These are phyloP conservation scores for Lamellibrachia satsuma DNA, from an alignment of 2,888 invertebrate genomes.

Conservation along the genomic window DNA sequence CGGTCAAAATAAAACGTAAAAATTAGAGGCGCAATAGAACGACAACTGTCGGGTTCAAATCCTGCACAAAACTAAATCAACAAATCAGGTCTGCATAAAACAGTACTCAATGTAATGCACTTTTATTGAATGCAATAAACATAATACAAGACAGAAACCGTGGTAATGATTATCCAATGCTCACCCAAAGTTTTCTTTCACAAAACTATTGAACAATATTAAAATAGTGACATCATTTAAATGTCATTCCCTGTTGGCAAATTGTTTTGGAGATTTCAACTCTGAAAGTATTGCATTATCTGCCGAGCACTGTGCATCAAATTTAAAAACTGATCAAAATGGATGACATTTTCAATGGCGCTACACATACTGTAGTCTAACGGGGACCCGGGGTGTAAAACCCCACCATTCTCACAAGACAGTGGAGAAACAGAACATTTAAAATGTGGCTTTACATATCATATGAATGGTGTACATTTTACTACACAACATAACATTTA, in stretches of 20 bases:
- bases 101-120: conserved; percentile 9
- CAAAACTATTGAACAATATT: not conserved
- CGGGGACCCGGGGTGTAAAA: too few relatives aligned
- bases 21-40: not conserved
- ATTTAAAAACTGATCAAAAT: not conserved
- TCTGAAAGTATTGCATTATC: not conserved
- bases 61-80: not conserved
- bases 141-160: not conserved
- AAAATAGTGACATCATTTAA: not conserved
- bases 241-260: not conserved
- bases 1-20: not conserved
- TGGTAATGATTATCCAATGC: not conserved
- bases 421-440: not conserved
- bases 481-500: not conserved
- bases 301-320: not conserved
- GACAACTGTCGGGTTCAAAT: not conserved
- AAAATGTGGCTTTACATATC: not conserved
- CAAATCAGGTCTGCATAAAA: not conserved
- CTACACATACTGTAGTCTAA: not conserved
- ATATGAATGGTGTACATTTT: not conserved
- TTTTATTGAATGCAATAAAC: not conserved
- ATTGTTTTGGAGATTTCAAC: not conserved
- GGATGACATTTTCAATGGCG: not conserved
- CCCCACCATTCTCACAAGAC: not conserved
- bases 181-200: not conserved